phyloP scores from a whole-genome alignment of 2,888 invertebrate species.

The Mechanitis mazaeus region DNA sequence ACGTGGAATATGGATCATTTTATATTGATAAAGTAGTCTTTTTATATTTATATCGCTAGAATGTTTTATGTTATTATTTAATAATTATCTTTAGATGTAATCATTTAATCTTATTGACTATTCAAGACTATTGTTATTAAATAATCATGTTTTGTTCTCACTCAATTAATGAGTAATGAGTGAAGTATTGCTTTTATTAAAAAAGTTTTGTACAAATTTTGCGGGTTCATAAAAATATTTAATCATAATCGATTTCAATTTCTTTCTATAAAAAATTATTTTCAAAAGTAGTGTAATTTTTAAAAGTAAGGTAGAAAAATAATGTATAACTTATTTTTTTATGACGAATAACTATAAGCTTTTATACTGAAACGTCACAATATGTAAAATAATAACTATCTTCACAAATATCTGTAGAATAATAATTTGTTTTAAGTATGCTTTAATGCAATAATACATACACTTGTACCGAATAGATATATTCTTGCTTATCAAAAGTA shows the following conservation, averaged over 20 bases:
- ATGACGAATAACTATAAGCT: conserved; percentile 15
- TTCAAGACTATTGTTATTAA: background rate
- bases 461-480: background rate
- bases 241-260: too few species aligned
- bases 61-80: background rate
- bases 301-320: too few species aligned
- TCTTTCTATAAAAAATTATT: background rate
- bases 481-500: background rate
- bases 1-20: background rate
- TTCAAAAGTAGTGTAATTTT: conserved; percentile 1
- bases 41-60: conserved; percentile 1
- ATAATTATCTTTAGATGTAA: background rate
- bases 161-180: background rate
- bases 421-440: background rate
- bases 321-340: conserved; percentile 19
- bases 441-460: background rate
- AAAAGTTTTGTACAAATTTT: too few species aligned
- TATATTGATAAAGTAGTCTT: background rate
- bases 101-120: background rate
- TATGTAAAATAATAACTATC: conserved; percentile 4
- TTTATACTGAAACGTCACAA: conserved; percentile 10
- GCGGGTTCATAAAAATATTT: too few species aligned
- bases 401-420: background rate
- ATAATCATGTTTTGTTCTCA: conserved; percentile 2
- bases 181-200: too few species aligned